Percentiles rank a stretch among this genome's conserved stretches.
These are phyloP conservation scores for Synanthedon tipuliformis DNA, from an alignment of 2,888 invertebrate genomes.

Conservation along the genomic window DNA sequence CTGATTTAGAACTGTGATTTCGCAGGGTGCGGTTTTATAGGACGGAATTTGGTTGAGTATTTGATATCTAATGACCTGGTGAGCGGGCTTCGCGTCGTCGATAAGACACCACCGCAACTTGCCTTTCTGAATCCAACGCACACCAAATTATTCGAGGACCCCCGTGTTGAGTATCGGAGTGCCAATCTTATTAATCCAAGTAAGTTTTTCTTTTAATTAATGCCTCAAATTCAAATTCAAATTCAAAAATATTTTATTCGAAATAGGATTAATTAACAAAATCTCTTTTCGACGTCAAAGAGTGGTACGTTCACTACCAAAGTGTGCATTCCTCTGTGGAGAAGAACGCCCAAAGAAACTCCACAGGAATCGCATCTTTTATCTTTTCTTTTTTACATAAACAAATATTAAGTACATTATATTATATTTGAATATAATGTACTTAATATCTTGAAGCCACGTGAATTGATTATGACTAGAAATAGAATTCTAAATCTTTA, in stretches of 20 bases:
- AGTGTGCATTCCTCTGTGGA: too few relatives aligned
- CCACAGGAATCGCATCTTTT: too few relatives aligned
- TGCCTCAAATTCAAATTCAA: too few relatives aligned
- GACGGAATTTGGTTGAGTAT: constrained; percentile 86
- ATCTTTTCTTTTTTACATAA: too few relatives aligned
- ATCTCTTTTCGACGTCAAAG: too few relatives aligned
- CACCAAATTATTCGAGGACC: constrained; percentile 77
- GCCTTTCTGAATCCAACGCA: constrained; percentile 88
- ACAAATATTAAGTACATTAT: too few relatives aligned
- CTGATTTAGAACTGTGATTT: constrained; percentile 19
- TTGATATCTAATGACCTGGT: constrained; percentile 82
- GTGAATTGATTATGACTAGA: not conserved
- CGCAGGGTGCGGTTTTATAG: constrained; percentile 93
- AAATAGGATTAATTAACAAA: too few relatives aligned
- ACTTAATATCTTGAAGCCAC: too few relatives aligned
- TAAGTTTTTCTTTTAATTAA: constrained; percentile 65
- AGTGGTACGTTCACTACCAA: too few relatives aligned
- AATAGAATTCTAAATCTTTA: not conserved
- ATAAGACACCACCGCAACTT: constrained; percentile 93
- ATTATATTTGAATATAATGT: too few relatives aligned
- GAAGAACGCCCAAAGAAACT: too few relatives aligned
- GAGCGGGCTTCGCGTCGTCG: constrained; percentile 82
- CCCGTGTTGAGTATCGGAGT: constrained; percentile 88
- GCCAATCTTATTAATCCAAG: constrained; percentile 91
- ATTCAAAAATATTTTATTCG: too few relatives aligned